Percentiles rank a stretch among this genome's conserved stretches.
Evolutionary conservation across 2,113 vertebrate species (phyloP).

Genomic region (Oxygymnocypris stewartii): DNA sequence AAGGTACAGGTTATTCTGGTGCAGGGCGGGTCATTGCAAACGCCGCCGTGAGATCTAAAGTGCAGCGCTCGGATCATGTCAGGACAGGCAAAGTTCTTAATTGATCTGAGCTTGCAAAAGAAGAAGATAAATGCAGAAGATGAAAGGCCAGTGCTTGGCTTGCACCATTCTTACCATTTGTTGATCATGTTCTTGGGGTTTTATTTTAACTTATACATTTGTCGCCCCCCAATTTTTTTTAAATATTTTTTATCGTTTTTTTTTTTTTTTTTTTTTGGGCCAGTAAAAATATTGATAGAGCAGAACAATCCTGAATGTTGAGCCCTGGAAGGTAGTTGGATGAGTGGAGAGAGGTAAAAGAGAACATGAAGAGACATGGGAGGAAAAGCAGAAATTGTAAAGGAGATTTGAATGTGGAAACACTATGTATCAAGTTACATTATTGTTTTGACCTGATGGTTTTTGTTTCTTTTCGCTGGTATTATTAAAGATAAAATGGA

Average conservation of each 20-base stretch:
- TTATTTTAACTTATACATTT: no score
- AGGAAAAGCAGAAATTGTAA: not conserved
- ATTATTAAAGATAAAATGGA: slow-evolving; percentile 5
- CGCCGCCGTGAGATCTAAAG: not conserved
- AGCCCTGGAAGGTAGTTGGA: not conserved
- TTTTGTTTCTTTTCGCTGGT: not conserved
- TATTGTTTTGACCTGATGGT: not conserved
- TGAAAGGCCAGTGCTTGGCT: no score
- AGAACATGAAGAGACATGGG: not conserved
- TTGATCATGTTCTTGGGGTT: no score
- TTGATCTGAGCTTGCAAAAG: not conserved
- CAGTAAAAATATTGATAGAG: not conserved
- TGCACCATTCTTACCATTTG: no score
- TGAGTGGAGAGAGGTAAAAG: not conserved
- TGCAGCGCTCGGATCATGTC: slow-evolving; percentile 17
- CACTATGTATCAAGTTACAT: not conserved
- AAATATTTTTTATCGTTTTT: no score
- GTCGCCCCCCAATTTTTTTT: no score
- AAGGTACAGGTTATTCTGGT: slow-evolving; percentile 25
- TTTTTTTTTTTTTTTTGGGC: no score
- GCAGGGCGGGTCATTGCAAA: slow-evolving; percentile 4
- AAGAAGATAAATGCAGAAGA: no score
- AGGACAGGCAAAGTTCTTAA: slow-evolving; percentile 12
- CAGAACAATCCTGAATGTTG: not conserved
- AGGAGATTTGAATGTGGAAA: slow-evolving; percentile 25